Conservation (phyloP, 2,113 vertebrate genomes). For the Ameiurus melas region DNA sequence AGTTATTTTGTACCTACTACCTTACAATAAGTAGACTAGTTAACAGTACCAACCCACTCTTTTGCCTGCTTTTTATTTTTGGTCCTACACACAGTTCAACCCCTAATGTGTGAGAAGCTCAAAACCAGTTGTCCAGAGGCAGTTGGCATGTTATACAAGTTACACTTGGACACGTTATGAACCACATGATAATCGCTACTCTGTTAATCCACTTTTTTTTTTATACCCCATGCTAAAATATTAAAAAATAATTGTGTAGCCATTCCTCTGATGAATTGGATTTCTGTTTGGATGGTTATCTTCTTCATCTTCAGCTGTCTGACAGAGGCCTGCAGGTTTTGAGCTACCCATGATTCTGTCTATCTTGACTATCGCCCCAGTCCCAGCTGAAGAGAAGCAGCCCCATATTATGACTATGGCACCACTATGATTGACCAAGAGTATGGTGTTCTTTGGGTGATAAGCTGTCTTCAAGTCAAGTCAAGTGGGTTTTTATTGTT, state of each 20-base stretch:
- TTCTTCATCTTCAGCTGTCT: not conserved
- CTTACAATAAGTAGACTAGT: not conserved
- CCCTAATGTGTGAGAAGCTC: not conserved
- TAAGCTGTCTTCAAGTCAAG: not conserved
- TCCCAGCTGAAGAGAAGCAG: not conserved
- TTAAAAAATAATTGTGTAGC: not conserved
- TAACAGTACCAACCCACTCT: not conserved
- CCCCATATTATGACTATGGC: not conserved
- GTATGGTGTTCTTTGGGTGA: not conserved
- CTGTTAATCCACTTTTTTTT: not conserved
- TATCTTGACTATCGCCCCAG: not conserved
- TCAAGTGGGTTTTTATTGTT: no score
- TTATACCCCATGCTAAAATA: not conserved
- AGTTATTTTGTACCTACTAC: not conserved
- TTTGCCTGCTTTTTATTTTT: not conserved
- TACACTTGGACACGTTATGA: not conserved
- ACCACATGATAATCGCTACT: not conserved
- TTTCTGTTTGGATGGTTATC: not conserved
- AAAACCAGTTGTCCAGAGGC: not conserved
- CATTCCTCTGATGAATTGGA: not conserved
- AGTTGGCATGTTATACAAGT: constrained; percentile 1
- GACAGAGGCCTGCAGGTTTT: not conserved
- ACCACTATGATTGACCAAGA: not conserved
- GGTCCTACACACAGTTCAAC: not conserved
- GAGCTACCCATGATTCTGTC: not conserved